Base-by-base conservation (phyloP, 2,888 invertebrate genomes). In the Morpho achilles region DNA sequence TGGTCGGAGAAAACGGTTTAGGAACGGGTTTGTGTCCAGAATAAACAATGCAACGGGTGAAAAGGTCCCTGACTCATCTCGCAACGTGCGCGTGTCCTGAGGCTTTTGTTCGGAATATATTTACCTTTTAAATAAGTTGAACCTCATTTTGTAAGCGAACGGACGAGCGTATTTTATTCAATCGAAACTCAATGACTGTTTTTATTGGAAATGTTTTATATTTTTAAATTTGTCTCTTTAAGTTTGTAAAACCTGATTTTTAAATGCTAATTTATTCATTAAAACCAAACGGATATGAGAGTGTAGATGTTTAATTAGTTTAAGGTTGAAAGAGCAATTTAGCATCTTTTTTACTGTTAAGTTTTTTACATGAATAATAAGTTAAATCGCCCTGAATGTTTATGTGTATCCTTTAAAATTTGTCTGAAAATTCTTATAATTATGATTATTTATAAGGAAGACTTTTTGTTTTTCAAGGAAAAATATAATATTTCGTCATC, bases 1-100 rank as follows among this genome's bases (percentile, higher is more conserved):
- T 75, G 72, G 71, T 65, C 68, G 76, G 78, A 82, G 79, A 85
- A 87, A 84, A 63, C 76, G 70, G 73, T 69, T 71, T 68, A 65
- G 74, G 72, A 74, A 79, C 74, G 67, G 74, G 79, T 80, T 79
- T 79, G 76, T 72, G 77, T 77, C 74, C 75, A 81, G 86, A 84
- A 87, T 84, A 76, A 79, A 84, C 80, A 87, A 87, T 84, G 75
- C 66, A 66, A 67, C 64, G 67, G 69, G 84, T 82, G 84, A 82
- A 87, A 87, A 85, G 86, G 82, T 84, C 78, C 71, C 75, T 85
- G 86, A 87, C 84, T 87, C 88, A 87, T 85, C 82, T 80, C 69
- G 70, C 66, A 53, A 60, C 49, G 48, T 73, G 71, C 71, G 69
- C 70, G 75, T 70, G 74, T 74, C 67, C 69, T 67, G 59, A 70